Evolutionary conservation across 2,797 vertebrate species (phyloP).

Genomic region (Natrix natrix): DNA sequence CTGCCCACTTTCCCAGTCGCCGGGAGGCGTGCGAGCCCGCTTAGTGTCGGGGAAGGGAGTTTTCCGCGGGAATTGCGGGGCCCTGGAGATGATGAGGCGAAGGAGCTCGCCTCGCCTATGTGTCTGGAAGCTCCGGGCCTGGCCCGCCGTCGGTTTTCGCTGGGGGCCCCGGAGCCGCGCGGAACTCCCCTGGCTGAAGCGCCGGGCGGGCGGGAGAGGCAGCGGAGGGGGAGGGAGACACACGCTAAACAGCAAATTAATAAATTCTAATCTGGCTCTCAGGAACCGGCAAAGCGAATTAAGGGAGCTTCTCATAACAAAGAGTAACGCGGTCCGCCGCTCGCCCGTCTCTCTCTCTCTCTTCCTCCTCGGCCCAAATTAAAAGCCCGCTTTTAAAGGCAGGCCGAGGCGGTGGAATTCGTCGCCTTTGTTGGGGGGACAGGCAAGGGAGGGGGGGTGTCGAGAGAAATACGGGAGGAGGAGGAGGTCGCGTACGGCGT

Average conservation of each 20-base stretch:
- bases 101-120: too few species aligned
- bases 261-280: conserved; percentile 68
- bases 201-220: neutral
- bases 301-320: conserved; percentile 59
- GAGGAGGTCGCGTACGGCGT: neutral
- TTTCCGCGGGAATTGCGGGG: neutral
- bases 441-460: neutral
- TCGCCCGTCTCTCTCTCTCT: neutral
- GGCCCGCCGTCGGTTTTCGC: neutral
- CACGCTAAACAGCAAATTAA: conserved; percentile 43
- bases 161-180: neutral
- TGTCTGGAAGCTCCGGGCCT: neutral
- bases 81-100: neutral
- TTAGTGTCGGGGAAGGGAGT: neutral
- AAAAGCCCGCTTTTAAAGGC: neutral
- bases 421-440: neutral
- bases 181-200: neutral
- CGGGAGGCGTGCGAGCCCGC: neutral
- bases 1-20: neutral
- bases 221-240: neutral
- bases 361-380: neutral
- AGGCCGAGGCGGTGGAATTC: neutral
- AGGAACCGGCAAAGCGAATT: conserved; percentile 59
- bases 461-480: neutral
- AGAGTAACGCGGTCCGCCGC: neutral